Evolutionary conservation across 1,140 invertebrate genomes (phyloP).

Genomic region (Nylanderia fulva): DNA sequence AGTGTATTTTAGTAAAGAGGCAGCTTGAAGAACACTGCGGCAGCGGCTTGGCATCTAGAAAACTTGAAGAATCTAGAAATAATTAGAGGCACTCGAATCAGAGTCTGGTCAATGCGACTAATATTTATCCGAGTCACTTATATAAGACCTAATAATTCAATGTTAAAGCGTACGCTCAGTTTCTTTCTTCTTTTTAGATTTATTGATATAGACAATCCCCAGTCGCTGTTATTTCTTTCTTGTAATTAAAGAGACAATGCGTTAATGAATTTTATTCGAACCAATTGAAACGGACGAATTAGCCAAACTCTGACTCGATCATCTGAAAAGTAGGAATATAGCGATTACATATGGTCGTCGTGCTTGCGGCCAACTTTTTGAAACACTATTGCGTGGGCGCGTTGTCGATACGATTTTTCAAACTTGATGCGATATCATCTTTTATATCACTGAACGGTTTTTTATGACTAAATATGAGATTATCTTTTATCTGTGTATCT

Average conservation of each 20-base stretch:
- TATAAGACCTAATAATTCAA: not conserved
- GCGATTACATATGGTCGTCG: constrained; percentile 30
- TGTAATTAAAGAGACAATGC: not conserved
- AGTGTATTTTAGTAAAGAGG: constrained; percentile 7
- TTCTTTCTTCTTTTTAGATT: not conserved
- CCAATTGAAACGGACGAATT: not conserved
- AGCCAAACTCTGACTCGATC: constrained; percentile 37
- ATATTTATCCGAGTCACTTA: not conserved
- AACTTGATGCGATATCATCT: constrained; percentile 21
- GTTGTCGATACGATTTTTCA: constrained; percentile 25
- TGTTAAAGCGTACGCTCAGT: not conserved
- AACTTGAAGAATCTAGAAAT: constrained; percentile 36
- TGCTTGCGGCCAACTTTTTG: constrained; percentile 49
- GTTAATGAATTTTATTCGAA: not conserved
- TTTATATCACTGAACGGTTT: not conserved
- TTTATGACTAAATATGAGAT: not conserved
- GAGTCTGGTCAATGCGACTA: constrained; percentile 12
- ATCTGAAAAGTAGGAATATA: constrained; percentile 33
- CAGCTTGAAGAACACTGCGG: constrained; percentile 51
- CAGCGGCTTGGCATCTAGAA: constrained; percentile 50
- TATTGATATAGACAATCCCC: not conserved
- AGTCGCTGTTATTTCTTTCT: not conserved
- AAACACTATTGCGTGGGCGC: constrained; percentile 40
- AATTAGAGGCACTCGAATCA: constrained; percentile 35
- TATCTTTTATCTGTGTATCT: constrained; percentile 29